Evolutionary conservation across 2,888 invertebrate genomes (phyloP), one percentile per base, ranked within the genome.

Genomic region (Erebia epiphron): DNA sequence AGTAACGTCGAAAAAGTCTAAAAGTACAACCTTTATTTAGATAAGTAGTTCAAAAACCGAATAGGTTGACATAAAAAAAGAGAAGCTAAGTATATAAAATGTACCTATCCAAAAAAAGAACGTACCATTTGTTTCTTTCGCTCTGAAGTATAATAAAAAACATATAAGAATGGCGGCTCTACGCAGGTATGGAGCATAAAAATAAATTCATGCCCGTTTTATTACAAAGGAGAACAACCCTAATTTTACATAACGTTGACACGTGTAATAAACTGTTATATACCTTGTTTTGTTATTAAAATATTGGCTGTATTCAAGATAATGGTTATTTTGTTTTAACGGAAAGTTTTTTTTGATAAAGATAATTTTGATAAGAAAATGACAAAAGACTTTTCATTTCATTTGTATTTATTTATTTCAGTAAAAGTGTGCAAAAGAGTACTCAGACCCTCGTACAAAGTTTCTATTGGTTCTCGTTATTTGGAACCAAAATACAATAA

Each of bases 191-290:
- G 43, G 58, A 21, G 18, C 63, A 67, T 69, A 69, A 72, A 72
- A 67, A 72, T 72, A 67, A 67, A 69, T 69, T 72, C 67, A 67
- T 69, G 14, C 35, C 58, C 18, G 54, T 72, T 71, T 72, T 72
- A 72, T 72, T 72, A 67, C 21, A 69, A 18, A 66, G 67, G 16
- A 63, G 64, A 64, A 72, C 69, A 72, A 64, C 63, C 69, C 67
- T 67, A 69, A 69, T 69, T 69, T 72, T 69, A 69, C 72, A 69
- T 69, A 69, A 69, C 50, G 69, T 63, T 72, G 63, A 69, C 69
- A 64, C 50, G 54, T 50, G 50, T 58, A 69, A 67, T 72, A 72
- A 69, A 72, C 60, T 68, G 35, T 35, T 35, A 35, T 7, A 35
- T 35, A 35, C 35, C 46, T 61, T 68, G 54, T 65, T 65, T 50